Percentiles rank a stretch among this genome's conserved stretches.
These are phyloP conservation scores for Forbesichthys papilliferus DNA, from an alignment of 2,113 vertebrate genomes.

Conservation along the genomic window DNA sequence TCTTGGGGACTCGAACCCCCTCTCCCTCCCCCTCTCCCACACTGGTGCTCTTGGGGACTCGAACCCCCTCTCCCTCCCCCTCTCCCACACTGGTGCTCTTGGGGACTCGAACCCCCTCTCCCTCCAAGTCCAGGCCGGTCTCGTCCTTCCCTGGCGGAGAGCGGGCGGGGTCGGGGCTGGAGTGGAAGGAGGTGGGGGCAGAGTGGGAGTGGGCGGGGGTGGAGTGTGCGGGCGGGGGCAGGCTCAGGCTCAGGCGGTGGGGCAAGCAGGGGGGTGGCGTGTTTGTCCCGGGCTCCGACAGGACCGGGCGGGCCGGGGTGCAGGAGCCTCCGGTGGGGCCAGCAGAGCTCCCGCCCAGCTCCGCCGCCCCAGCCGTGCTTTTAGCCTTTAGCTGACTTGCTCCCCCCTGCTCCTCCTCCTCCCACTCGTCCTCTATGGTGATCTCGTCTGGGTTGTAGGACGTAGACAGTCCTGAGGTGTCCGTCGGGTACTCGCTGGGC, in stretches of 20 bases:
- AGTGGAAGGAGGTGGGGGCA: conserved; percentile 71
- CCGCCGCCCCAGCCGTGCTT: conserved; percentile 63
- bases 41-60: no score
- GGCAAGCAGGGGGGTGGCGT: conserved; percentile 61
- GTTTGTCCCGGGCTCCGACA: conserved; percentile 67
- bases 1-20: no score
- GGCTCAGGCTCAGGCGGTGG: conserved; percentile 37
- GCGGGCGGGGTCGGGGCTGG: conserved; percentile 63
- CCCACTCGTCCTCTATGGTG: conserved; percentile 88
- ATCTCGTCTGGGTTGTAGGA: conserved; percentile 96
- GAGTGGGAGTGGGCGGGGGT: conserved; percentile 58
- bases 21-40: background rate
- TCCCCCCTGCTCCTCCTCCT: conserved; percentile 73
- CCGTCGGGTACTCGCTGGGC: conserved; percentile 87
- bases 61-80: no score
- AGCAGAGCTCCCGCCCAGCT: conserved; percentile 48
- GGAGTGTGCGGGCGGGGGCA: conserved; percentile 73
- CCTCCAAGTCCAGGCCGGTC: conserved; percentile 7
- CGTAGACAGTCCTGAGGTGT: conserved; percentile 83
- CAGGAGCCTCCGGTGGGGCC: conserved; percentile 23
- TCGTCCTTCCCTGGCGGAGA: conserved; percentile 55
- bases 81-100: no score
- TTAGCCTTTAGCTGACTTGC: conserved; percentile 33
- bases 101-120: background rate
- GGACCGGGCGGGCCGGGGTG: conserved; percentile 70